Conservation (phyloP, 2,888 invertebrate species). For the Cordilura impudica region DNA sequence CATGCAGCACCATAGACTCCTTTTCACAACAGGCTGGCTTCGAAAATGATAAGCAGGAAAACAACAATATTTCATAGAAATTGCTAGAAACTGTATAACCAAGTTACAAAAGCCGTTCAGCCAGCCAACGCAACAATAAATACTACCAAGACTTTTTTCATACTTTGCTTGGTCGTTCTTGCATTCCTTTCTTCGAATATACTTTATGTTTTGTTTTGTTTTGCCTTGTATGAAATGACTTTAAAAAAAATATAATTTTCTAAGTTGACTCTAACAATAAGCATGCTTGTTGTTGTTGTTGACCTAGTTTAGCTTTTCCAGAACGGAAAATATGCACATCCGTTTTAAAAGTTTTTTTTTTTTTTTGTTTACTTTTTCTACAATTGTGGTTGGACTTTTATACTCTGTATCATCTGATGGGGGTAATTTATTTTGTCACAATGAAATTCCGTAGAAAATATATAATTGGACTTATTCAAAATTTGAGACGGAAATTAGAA, state of each 20-base stretch:
- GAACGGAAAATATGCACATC: constrained; percentile 44
- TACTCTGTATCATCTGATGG: no score
- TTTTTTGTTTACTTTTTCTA: background rate
- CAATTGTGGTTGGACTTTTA: no score
- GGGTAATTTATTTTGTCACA: no score
- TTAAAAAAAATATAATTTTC: constrained; percentile 24
- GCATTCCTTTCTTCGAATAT: constrained; percentile 18
- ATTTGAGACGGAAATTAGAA: no score
- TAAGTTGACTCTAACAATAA: constrained; percentile 21
- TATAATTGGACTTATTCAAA: no score
- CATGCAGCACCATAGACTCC: background rate
- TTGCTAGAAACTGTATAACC: constrained; percentile 31
- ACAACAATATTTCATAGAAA: constrained; percentile 41
- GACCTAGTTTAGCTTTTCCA: constrained; percentile 47
- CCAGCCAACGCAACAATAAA: background rate
- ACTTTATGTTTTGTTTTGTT: constrained; percentile 5
- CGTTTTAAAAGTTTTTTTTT: constrained; percentile 32
- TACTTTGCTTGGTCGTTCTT: background rate
- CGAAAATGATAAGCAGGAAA: constrained; percentile 39
- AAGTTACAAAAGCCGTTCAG: constrained; percentile 31
- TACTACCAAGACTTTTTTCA: background rate
- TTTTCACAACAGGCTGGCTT: constrained; percentile 11
- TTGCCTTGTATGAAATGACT: background rate
- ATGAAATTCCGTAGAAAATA: no score
- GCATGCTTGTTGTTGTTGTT: constrained; percentile 36